Evolutionary conservation across 2,113 vertebrate species (phyloP).

Genomic region (Taxidea taxus): DNA sequence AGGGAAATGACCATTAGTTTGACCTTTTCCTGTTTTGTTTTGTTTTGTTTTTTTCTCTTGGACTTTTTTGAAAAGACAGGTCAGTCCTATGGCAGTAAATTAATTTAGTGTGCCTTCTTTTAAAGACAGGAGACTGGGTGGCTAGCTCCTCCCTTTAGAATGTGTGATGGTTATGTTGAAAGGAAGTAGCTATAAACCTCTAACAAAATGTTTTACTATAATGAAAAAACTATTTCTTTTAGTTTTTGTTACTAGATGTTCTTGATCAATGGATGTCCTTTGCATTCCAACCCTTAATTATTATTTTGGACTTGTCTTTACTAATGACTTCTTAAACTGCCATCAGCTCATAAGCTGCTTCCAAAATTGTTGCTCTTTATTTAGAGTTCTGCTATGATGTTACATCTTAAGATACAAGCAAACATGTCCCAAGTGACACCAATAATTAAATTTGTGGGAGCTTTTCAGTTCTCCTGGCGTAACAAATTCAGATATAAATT

Average conservation of each 20-base stretch:
- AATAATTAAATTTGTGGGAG: conserved; percentile 24
- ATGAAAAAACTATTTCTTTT: background rate
- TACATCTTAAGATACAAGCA: conserved; percentile 27
- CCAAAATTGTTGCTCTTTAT: background rate
- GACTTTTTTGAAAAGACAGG: background rate
- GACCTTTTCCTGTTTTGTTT: background rate
- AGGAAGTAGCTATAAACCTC: conserved; percentile 40
- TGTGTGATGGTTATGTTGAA: background rate
- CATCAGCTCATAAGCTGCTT: background rate
- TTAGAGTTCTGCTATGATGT: background rate
- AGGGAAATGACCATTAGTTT: background rate
- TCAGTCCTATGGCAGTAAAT: conserved; percentile 33
- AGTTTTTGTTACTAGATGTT: background rate
- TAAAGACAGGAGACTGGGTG: background rate
- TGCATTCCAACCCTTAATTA: background rate
- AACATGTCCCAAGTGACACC: conserved; percentile 25
- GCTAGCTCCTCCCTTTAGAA: background rate
- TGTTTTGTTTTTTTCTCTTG: background rate
- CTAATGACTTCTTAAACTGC: background rate
- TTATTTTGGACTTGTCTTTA: conserved; percentile 8
- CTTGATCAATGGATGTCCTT: conserved; percentile 5
- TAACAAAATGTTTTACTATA: conserved; percentile 1
- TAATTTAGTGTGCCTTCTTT: conserved; percentile 39
- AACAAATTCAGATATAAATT: conserved; percentile 62
- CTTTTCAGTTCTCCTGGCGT: background rate